Base-by-base conservation (phyloP, 2,113 vertebrate species). In the Hucho hucho region DNA sequence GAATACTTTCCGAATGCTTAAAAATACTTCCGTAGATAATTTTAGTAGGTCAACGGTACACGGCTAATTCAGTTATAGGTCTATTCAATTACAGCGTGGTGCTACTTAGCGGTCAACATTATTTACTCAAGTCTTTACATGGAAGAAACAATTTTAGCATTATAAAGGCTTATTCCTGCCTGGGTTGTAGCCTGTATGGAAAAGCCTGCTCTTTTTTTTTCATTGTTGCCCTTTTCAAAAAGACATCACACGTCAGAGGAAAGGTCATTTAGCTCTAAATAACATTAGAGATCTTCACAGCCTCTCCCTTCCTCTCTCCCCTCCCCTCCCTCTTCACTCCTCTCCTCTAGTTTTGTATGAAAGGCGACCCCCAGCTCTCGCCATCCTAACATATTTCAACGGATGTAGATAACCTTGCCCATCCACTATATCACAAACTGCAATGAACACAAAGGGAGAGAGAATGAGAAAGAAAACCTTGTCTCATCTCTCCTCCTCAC, bases 161-260 rank as follows among this genome's bases (percentile, higher is more conserved):
- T 72, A 69, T 53, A 56, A 53, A 81, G 3, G 61, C 18, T 67
- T 65, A 26, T 49, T 28, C 26, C 24, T 13, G n/a, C 69, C 71
- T 43, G 64, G 61, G 58, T 61, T 61, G 18, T 69, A 14, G 7
- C 28, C 71, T 68, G 64, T 68, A 66, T 64, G 70, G 69, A 78
- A 74, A 79, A 49, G 12, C 53, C 37, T 37, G 73, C 32, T 78
- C 56, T 68, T 73, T 70, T 83, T 83, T 56, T 83, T 79, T 72
- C 79, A 81, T 76, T 77, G 56, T 37, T 92, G 84, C 79, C 86
- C 90, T 91, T 92, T 90, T 83, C 73, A 87, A 81, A 87, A 85
- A 83, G 67, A 78, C 79, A 78, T 76, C 67, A 61, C 82, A 85
- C 77, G 80, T 74, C 77, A 69, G 78, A 72, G 37, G 43, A 91